Evolutionary conservation across 2,888 invertebrate species (phyloP).

Genomic region (Cheilosia grossa): DNA sequence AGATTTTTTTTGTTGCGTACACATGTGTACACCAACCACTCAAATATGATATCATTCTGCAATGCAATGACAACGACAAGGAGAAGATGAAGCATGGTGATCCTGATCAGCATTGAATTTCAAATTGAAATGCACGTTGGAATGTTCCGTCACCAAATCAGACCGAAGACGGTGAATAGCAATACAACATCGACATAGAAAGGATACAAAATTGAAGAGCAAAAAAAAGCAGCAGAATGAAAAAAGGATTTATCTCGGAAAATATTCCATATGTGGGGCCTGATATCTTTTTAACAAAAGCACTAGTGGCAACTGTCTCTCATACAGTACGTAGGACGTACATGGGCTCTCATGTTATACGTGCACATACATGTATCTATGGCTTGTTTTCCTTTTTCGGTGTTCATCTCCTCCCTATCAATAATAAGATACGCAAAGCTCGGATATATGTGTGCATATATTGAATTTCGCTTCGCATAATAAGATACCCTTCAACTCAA

Average conservation of each 20-base stretch:
- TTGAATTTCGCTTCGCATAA: constrained; percentile 73
- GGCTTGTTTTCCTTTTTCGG: constrained; percentile 8
- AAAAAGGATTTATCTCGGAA: constrained; percentile 71
- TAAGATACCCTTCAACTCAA: constrained; percentile 75
- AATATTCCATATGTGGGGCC: constrained; percentile 64
- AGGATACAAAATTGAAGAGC: neutral
- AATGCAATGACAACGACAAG: constrained; percentile 35
- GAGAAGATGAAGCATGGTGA: constrained; percentile 55
- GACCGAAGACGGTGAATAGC: constrained; percentile 48
- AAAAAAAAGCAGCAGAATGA: constrained; percentile 8
- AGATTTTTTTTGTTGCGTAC: neutral
- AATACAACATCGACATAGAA: constrained; percentile 5
- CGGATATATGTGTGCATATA: constrained; percentile 59
- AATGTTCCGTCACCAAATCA: constrained; percentile 71
- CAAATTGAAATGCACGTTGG: constrained; percentile 71
- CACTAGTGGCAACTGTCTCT: constrained; percentile 69
- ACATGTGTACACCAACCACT: constrained; percentile 26
- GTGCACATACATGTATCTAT: constrained; percentile 22
- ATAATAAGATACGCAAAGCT: constrained; percentile 73
- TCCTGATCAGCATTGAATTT: constrained; percentile 73
- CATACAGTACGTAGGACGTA: constrained; percentile 55
- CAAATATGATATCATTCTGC: constrained; percentile 68
- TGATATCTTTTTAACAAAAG: constrained; percentile 57
- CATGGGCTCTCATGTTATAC: constrained; percentile 20
- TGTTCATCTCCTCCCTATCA: constrained; percentile 41